These are phyloP conservation scores for Lonchura striata DNA, from an alignment of 2,113 vertebrate species.

Conservation along the genomic window DNA sequence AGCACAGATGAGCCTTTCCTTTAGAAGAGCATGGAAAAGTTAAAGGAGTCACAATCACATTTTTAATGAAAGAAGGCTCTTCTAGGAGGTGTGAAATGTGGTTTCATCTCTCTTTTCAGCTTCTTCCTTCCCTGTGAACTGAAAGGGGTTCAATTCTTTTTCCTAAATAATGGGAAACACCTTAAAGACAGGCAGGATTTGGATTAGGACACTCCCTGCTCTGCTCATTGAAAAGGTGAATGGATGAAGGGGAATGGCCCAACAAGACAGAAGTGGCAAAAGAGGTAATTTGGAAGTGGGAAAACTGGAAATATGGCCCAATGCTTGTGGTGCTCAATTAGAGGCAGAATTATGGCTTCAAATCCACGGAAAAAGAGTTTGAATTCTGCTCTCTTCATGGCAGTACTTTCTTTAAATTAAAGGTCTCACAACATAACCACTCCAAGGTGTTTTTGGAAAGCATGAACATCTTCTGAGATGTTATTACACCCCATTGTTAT, in stretches of 20 bases:
- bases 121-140: background rate
- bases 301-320: background rate
- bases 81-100: background rate
- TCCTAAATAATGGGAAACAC: background rate
- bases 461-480: background rate
- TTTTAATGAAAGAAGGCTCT: background rate
- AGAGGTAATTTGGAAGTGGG: background rate
- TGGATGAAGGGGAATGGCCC: background rate
- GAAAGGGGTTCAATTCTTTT: background rate
- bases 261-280: background rate
- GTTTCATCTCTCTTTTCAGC: background rate
- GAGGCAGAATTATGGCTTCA: background rate
- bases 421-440: background rate
- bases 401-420: background rate
- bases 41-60: background rate
- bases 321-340: background rate
- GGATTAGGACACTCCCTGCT: background rate
- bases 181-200: background rate
- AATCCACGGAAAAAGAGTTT: background rate
- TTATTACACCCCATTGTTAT: background rate
- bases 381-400: background rate
- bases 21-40: background rate
- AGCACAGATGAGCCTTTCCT: background rate
- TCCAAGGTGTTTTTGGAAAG: background rate
- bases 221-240: background rate